Evolutionary conservation across 2,888 invertebrate genomes (phyloP).

Genomic region (Polyommatus icarus): DNA sequence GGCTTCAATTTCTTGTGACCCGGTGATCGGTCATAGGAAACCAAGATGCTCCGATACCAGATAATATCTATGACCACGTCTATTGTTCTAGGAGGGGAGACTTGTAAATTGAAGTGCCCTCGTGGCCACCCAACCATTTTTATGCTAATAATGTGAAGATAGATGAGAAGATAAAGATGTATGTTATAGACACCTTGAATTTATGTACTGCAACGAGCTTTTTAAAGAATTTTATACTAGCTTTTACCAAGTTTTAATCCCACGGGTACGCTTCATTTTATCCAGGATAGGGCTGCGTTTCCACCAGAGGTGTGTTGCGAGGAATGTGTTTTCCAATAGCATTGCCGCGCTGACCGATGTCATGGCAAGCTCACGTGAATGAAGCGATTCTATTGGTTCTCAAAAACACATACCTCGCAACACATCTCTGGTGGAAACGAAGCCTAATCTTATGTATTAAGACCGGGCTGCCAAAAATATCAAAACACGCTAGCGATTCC

Average conservation of each 20-base stretch:
- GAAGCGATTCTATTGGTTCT: no score
- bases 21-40: conserved; percentile 14
- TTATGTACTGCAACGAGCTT: not conserved
- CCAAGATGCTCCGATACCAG: not conserved
- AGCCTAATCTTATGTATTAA: no score
- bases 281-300: no score
- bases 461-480: no score
- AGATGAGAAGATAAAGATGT: not conserved
- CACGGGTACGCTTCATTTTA: no score
- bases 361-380: no score
- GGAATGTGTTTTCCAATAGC: no score
- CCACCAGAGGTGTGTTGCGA: no score
- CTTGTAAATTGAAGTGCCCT: conserved; percentile 16
- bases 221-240: not conserved
- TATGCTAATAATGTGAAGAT: not conserved
- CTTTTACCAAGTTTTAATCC: not conserved
- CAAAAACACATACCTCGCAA: no score
- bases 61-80: not conserved
- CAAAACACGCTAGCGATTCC: no score
- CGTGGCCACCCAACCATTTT: not conserved
- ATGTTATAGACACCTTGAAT: not conserved
- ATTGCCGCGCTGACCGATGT: no score
- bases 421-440: no score
- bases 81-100: conserved; percentile 14
- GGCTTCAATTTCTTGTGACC: not conserved